These are phyloP conservation scores for Catocala nupta DNA, from an alignment of 2,888 invertebrate species.

Conservation along the genomic window DNA sequence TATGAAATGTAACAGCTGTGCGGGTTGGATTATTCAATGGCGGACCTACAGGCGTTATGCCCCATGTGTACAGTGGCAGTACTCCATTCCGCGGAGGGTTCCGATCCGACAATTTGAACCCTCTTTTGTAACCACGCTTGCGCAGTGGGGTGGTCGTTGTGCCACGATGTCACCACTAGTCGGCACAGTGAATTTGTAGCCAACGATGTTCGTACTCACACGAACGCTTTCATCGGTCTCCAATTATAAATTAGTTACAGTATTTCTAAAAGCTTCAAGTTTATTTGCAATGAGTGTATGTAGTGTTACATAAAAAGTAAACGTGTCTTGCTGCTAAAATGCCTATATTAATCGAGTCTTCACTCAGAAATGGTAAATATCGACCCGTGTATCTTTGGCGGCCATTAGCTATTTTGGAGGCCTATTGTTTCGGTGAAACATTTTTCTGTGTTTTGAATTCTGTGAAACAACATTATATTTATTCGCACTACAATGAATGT, in stretches of 20 bases:
- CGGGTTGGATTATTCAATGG: conserved; percentile 35
- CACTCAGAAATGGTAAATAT: conserved; percentile 82
- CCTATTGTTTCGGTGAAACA: conserved; percentile 33
- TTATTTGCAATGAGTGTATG: conserved; percentile 68
- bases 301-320: conserved; percentile 70
- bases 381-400: conserved; percentile 71
- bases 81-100: conserved; percentile 49
- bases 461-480: too few species aligned
- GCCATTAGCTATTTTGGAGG: conserved; percentile 67
- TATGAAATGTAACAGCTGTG: conserved; percentile 75
- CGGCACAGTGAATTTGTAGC: conserved; percentile 69
- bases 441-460: not conserved
- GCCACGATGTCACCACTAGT: conserved; percentile 65
- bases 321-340: conserved; percentile 64
- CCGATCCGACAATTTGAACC: conserved; percentile 61
- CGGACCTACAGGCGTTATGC: conserved; percentile 43
- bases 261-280: conserved; percentile 46
- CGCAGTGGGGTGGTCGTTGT: conserved; percentile 76
- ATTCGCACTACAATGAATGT: too few species aligned
- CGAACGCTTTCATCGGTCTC: conserved; percentile 63
- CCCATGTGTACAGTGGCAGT: conserved; percentile 69
- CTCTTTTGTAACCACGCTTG: conserved; percentile 82
- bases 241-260: conserved; percentile 48
- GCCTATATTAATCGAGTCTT: conserved; percentile 77
- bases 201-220: conserved; percentile 73